Evolutionary conservation across 1,140 invertebrate species (phyloP), one percentile per base, ranked within the genome.

Genomic region (Brachionus koreanus): DNA sequence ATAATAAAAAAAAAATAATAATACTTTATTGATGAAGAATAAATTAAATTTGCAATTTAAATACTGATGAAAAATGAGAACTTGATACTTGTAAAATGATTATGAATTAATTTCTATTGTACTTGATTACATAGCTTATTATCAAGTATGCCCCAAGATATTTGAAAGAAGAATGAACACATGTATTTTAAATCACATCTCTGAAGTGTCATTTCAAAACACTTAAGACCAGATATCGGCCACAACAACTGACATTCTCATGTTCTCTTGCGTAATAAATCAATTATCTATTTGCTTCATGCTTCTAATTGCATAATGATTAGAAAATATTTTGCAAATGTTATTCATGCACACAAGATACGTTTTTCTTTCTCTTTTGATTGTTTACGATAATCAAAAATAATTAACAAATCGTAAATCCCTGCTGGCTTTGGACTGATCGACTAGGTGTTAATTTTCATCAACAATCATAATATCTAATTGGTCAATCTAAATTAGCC

Each of bases 281-380:
- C 49, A 57, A 57, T 57, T 57, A 57, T 57, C 49, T 57, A 57
- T 57, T 57, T 57, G 49, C 29, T 57, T 57, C 49, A 57, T 57
- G 49, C n/a, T 19, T 57, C 49, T 57, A 57, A 57, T 57, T 57
- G 19, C 19, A 57, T 25, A 57, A 57, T 57, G 16, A 57, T 19
- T 19, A 19, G 5, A 57, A 57, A 57, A 57, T 25, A 57, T 16
- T 57, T 57, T 57, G 49, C 49, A 57, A 57, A 57, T 57, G 49
- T 57, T 57, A 57, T 19, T 25, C 49, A 57, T 57, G 49, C 16
- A 57, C 49, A 19, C 19, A 23, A 57, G 16, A 19, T 2, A 5
- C 9, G 9, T 57, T 57, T 23, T 19, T 57, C 16, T 19, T 57
- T 19, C 43, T 57, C 19, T 57, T 16, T 57, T 57, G 49, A 19